A percentile compares a stretch with the other conserved stretches of the same genome.
phyloP scores from a whole-genome alignment of 2,113 vertebrate genomes.

The Silurus asotus region DNA sequence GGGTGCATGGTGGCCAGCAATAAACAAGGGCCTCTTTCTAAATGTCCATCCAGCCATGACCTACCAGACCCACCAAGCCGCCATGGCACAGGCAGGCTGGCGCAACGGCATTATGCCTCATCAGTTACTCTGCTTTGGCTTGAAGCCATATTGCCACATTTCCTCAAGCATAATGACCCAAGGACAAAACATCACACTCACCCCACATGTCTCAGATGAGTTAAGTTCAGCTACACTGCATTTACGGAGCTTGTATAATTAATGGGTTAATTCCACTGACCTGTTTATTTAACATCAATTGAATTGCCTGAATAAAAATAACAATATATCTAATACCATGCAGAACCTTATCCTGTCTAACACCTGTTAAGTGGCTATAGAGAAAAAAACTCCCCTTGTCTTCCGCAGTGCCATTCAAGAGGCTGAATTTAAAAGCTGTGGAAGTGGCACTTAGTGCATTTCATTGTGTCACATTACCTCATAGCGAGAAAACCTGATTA shows the following conservation, averaged over 20 bases:
- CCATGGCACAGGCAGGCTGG: constrained; percentile 63
- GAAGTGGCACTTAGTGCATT: neutral
- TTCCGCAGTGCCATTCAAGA: constrained; percentile 2
- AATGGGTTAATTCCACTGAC: constrained; percentile 33
- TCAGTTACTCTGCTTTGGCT: constrained; percentile 65
- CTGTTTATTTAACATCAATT: constrained; percentile 22
- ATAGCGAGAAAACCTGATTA: neutral
- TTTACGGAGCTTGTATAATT: constrained; percentile 14
- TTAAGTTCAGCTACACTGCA: constrained; percentile 8
- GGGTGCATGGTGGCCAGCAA: constrained; percentile 58
- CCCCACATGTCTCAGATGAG: constrained; percentile 26
- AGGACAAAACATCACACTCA: constrained; percentile 65
- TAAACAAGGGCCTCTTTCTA: constrained; percentile 74
- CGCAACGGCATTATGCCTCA: constrained; percentile 62
- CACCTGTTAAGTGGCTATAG: constrained; percentile 1
- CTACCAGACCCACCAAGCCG: constrained; percentile 66
- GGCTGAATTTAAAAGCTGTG: constrained; percentile 26
- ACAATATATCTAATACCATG: constrained; percentile 3
- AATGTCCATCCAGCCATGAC: constrained; percentile 72
- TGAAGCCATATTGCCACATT: constrained; percentile 69
- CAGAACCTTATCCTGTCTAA: neutral
- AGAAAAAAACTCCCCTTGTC: neutral
- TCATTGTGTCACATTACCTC: neutral
- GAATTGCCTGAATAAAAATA: neutral
- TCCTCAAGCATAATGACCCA: constrained; percentile 68